phyloP scores from a whole-genome alignment of 2,888 invertebrate genomes.

The Hesperia comma region DNA sequence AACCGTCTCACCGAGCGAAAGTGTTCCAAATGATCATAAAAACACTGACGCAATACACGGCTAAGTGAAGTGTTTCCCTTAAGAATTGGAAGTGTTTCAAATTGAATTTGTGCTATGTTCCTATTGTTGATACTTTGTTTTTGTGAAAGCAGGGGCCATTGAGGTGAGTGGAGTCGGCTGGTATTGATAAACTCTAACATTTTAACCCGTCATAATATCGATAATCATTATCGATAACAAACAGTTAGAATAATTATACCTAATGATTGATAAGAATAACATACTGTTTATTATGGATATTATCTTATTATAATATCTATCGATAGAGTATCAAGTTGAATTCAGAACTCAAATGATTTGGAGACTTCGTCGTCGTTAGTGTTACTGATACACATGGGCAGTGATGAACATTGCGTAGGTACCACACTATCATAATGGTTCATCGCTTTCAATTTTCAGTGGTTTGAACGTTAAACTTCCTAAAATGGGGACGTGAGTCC shows the following conservation, averaged over 20 bases:
- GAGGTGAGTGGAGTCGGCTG: slow-evolving; percentile 39
- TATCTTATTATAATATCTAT: no score
- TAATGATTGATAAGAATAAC: no score
- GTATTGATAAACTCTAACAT: neutral
- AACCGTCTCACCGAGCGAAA: slow-evolving; percentile 10
- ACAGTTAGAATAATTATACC: neutral
- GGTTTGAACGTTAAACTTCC: no score
- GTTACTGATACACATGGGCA: no score
- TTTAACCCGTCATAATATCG: neutral
- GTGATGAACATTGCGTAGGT: no score
- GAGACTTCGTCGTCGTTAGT: no score
- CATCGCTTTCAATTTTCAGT: no score
- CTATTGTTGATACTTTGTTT: slow-evolving; percentile 13
- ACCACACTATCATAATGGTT: no score
- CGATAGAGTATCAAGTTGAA: no score
- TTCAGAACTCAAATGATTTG: no score
- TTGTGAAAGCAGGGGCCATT: slow-evolving; percentile 43
- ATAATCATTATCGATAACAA: neutral
- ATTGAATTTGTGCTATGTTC: slow-evolving; percentile 30
- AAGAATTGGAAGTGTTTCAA: slow-evolving; percentile 21
- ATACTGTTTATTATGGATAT: no score
- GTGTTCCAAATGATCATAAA: slow-evolving; percentile 32
- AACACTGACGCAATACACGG: neutral
- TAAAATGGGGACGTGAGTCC: no score
- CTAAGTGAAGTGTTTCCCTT: slow-evolving; percentile 17